phyloP scores from a whole-genome alignment of 2,888 invertebrate genomes.

The Thelaira solivaga region DNA sequence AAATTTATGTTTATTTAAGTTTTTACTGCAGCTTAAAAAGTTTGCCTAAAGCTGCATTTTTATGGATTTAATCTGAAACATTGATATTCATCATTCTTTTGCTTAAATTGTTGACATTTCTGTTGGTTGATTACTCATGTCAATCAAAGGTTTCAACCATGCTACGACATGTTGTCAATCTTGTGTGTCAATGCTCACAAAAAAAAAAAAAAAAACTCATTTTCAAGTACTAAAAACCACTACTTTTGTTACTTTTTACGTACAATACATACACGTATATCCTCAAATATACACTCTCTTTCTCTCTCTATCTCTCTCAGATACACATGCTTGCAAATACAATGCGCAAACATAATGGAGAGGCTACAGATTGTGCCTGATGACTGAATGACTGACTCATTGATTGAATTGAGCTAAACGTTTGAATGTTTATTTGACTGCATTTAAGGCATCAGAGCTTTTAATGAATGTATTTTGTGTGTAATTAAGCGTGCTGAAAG shows the following conservation, averaged over 20 bases:
- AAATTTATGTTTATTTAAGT: conserved; percentile 59
- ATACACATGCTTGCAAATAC: background rate
- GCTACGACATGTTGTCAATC: conserved; percentile 76
- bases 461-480: conserved; percentile 18
- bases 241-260: conserved; percentile 27
- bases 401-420: conserved; percentile 43
- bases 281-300: no score
- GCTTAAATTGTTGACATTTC: conserved; percentile 70
- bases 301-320: no score
- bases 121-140: conserved; percentile 76
- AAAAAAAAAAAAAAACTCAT: conserved; percentile 45
- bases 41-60: conserved; percentile 49
- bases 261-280: background rate
- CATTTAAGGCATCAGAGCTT: conserved; percentile 13
- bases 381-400: conserved; percentile 48
- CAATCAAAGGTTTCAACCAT: conserved; percentile 74
- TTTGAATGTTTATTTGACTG: conserved; percentile 62
- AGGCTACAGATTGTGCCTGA: conserved; percentile 49
- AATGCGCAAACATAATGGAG: conserved; percentile 11
- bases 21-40: conserved; percentile 52
- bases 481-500: no score
- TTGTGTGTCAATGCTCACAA: conserved; percentile 70
- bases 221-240: conserved; percentile 57
- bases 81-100: conserved; percentile 63
- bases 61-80: conserved; percentile 60